phyloP scores from a whole-genome alignment of 2,113 vertebrate genomes.

The Merops nubicus region DNA sequence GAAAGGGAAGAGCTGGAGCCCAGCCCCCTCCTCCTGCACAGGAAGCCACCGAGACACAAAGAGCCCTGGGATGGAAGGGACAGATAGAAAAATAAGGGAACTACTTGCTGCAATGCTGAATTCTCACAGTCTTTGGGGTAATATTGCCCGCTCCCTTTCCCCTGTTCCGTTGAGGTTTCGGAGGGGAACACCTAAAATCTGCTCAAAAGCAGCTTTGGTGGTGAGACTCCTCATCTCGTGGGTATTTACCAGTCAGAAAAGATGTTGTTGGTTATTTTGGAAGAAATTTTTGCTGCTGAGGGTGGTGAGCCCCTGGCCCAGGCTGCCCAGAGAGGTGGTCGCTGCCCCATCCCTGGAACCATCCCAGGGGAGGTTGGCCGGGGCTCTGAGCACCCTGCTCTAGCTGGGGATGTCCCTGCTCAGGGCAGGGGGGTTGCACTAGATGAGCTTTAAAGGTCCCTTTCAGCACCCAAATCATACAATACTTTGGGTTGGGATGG shows the following conservation, averaged over 20 bases:
- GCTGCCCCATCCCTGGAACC: not conserved
- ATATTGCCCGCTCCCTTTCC: not conserved
- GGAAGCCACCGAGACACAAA: conserved; percentile 57
- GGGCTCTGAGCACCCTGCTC: not conserved
- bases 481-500: not conserved
- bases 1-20: conserved; percentile 32
- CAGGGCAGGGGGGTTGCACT: accelerated
- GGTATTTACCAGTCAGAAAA: not conserved
- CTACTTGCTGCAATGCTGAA: not conserved
- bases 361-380: not conserved
- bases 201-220: not conserved
- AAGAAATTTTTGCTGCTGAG: not conserved
- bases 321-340: not conserved
- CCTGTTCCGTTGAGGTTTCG: not conserved
- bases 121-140: not conserved
- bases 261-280: accelerated
- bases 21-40: not conserved
- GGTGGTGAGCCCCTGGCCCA: not conserved
- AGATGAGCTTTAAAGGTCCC: not conserved
- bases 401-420: not conserved
- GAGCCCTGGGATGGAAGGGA: not conserved
- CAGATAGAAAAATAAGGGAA: conserved; percentile 5
- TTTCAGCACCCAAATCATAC: not conserved
- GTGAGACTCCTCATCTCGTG: not conserved
- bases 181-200: not conserved